Conservation (phyloP, 2,113 vertebrate species). For the Poeciliopsis turrubarensis region DNA sequence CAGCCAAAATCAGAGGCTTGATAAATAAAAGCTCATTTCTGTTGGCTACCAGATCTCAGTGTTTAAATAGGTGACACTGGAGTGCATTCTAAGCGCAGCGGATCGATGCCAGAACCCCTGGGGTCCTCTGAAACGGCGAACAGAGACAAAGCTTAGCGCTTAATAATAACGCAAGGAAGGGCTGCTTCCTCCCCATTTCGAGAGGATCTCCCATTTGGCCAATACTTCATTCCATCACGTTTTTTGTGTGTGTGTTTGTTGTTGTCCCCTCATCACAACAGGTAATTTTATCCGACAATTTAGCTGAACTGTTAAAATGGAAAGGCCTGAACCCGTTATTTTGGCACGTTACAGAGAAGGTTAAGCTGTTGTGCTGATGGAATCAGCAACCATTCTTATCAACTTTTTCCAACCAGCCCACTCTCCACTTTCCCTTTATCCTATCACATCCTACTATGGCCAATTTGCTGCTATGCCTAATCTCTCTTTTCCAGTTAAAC, state of each 20-base stretch:
- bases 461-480: constrained; percentile 59
- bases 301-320: constrained; percentile 52
- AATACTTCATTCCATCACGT: constrained; percentile 39
- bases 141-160: constrained; percentile 78
- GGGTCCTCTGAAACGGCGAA: constrained; percentile 73
- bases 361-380: constrained; percentile 48
- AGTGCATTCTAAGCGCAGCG: constrained; percentile 71
- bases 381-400: constrained; percentile 48
- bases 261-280: constrained; percentile 32
- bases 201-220: constrained; percentile 52
- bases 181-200: constrained; percentile 67
- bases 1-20: constrained; percentile 73
- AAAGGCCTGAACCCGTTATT: constrained; percentile 40
- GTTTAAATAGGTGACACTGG: constrained; percentile 78
- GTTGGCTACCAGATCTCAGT: constrained; percentile 63
- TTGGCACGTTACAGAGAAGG: constrained; percentile 44
- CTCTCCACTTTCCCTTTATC: constrained; percentile 50
- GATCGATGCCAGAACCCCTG: constrained; percentile 79
- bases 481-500: constrained; percentile 50
- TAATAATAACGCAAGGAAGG: constrained; percentile 71
- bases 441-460: constrained; percentile 46
- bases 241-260: constrained; percentile 16
- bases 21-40: constrained; percentile 78
- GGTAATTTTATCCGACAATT: constrained; percentile 53
- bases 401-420: constrained; percentile 39